Percentiles rank a stretch among this genome's conserved stretches.
Evolutionary conservation across 2,113 vertebrate species (phyloP).

Genomic region (Notechis scutatus): DNA sequence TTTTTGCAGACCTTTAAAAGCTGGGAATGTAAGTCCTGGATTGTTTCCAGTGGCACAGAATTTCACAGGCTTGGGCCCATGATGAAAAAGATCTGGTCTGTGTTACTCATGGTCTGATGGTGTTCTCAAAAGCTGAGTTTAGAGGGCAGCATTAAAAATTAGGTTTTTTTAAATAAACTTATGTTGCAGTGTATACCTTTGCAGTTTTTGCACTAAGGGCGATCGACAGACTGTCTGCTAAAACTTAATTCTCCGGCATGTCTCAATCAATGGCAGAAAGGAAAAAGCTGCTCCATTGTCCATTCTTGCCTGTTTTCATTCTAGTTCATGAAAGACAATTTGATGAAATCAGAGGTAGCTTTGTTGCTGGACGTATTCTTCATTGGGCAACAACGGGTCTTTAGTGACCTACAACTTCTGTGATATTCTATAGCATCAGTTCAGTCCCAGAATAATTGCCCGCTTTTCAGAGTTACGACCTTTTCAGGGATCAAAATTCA

Average conservation of each 20-base stretch:
- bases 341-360: neutral
- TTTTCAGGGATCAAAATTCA: neutral
- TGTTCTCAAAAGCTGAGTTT: neutral
- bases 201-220: neutral
- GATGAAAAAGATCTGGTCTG: neutral
- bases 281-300: neutral
- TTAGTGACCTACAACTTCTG: neutral
- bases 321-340: neutral
- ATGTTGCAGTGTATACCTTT: too few species aligned
- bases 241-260: accelerated
- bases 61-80: neutral
- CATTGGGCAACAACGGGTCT: neutral
- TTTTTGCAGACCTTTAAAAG: neutral
- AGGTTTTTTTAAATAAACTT: neutral
- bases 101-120: neutral
- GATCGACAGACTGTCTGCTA: neutral
- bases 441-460: neutral
- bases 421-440: too few species aligned
- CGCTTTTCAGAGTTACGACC: neutral
- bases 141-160: neutral
- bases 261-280: neutral
- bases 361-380: neutral
- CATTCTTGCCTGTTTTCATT: neutral
- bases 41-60: neutral
- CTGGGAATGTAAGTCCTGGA: neutral